These are phyloP conservation scores for Falco peregrinus DNA, from an alignment of 2,797 vertebrate species.

Conservation along the genomic window DNA sequence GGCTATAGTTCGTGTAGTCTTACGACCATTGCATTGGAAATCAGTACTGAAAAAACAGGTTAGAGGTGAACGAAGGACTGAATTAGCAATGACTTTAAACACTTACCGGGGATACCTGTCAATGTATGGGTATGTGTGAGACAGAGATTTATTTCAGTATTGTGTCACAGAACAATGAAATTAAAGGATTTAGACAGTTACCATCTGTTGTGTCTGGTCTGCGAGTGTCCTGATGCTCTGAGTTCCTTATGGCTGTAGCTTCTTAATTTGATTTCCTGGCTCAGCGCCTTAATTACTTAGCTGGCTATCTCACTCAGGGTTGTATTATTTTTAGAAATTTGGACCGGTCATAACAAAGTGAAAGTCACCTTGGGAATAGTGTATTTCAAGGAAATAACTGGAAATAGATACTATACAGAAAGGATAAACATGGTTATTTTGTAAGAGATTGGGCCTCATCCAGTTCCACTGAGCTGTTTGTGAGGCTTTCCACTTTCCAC, in stretches of 20 bases:
- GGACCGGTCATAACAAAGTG: not conserved
- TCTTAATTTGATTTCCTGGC: slow-evolving; percentile 72
- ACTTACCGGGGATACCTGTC: not conserved
- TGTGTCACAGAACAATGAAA: slow-evolving; percentile 67
- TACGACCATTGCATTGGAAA: not conserved
- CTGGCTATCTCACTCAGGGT: slow-evolving; percentile 23
- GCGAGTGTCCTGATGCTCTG: slow-evolving; percentile 24
- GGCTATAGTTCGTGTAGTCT: not conserved
- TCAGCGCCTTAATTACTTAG: slow-evolving; percentile 64
- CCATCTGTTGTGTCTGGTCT: slow-evolving; percentile 64
- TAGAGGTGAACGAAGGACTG: not conserved
- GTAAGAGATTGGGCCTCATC: not conserved
- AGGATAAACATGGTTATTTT: not conserved
- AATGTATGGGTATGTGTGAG: not conserved
- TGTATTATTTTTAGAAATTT: slow-evolving; percentile 42
- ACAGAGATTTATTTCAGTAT: slow-evolving; percentile 50
- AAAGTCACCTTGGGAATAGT: not conserved
- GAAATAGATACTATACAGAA: not conserved
- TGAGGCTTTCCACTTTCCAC: not conserved
- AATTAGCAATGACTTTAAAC: not conserved
- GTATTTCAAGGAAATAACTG: not conserved
- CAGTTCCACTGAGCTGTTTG: not conserved
- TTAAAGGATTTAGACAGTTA: slow-evolving; percentile 58
- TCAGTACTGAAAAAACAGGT: not conserved
- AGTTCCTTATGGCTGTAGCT: slow-evolving; percentile 41